Evolutionary conservation across 1,140 invertebrate species (phyloP).

Genomic region (Heliconius hewitsoni): DNA sequence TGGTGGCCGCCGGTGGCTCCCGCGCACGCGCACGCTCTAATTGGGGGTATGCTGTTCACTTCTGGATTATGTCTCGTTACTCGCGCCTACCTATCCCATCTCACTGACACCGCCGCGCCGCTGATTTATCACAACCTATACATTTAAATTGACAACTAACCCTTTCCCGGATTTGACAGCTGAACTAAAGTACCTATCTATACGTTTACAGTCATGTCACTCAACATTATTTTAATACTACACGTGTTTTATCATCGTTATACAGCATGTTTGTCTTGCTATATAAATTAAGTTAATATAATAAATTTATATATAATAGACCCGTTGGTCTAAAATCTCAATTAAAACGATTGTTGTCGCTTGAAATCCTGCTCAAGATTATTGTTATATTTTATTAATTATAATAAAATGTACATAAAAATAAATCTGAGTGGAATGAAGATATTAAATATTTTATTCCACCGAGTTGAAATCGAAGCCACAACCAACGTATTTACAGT

Average conservation of each 20-base stretch:
- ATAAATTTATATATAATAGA: too few species aligned
- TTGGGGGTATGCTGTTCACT: conserved; percentile 58
- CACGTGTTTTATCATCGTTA: neutral
- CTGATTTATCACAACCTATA: conserved; percentile 62
- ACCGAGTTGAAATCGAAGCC: too few species aligned
- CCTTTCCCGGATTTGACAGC: conserved; percentile 24
- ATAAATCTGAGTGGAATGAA: too few species aligned
- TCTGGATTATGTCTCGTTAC: conserved; percentile 70
- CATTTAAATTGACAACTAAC: conserved; percentile 35
- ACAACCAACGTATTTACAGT: too few species aligned
- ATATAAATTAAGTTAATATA: too few species aligned
- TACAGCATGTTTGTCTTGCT: neutral
- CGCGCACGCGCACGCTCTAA: conserved; percentile 51
- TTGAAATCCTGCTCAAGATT: too few species aligned
- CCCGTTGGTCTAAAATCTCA: too few species aligned
- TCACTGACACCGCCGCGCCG: conserved; percentile 56
- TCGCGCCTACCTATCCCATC: conserved; percentile 43
- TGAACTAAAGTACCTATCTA: neutral
- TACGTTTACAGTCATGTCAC: neutral
- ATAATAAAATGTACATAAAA: too few species aligned
- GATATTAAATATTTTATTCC: too few species aligned
- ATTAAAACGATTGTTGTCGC: too few species aligned
- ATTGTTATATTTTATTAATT: too few species aligned
- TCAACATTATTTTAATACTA: neutral
- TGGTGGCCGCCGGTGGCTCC: conserved; percentile 32